phyloP scores from a whole-genome alignment of 2,888 invertebrate species.

The Rugalucina vietnamica region DNA sequence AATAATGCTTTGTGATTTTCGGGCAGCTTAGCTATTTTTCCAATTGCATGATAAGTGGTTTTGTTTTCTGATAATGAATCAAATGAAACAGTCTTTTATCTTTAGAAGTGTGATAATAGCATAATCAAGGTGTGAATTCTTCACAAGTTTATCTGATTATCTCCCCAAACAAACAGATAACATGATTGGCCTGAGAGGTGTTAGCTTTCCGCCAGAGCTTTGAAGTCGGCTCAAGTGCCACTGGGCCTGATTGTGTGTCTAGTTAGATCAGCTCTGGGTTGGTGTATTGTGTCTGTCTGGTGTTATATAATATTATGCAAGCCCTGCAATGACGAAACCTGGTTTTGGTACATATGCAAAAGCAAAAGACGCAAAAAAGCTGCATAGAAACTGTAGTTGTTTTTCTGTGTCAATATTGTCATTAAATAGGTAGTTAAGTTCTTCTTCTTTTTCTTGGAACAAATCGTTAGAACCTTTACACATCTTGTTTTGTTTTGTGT shows the following conservation, averaged over 20 bases:
- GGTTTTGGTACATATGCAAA: no score
- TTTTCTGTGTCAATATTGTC: no score
- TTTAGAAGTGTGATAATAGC: not conserved
- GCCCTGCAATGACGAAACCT: not conserved
- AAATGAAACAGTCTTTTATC: slow-evolving; percentile 11
- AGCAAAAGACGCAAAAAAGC: not conserved
- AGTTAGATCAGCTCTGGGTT: not conserved
- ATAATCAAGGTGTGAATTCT: slow-evolving; percentile 14
- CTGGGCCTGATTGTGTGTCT: slow-evolving; percentile 5
- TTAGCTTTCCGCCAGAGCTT: slow-evolving; percentile 9
- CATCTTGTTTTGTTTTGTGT: no score
- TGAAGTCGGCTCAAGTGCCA: slow-evolving; percentile 7
- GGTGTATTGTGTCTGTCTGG: slow-evolving; percentile 14
- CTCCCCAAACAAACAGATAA: not conserved
- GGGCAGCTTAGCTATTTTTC: slow-evolving; percentile 12
- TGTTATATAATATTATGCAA: not conserved
- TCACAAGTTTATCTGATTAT: slow-evolving; percentile 17
- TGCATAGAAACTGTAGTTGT: not conserved
- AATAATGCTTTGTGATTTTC: slow-evolving; percentile 10
- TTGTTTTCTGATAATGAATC: slow-evolving; percentile 2
- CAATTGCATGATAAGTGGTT: slow-evolving; percentile 10
- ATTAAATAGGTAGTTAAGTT: no score
- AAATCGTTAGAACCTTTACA: no score
- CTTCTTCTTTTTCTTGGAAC: no score
- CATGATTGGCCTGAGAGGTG: slow-evolving; percentile 13